A percentile compares a stretch with the other conserved stretches of the same genome.
Evolutionary conservation across 2,888 invertebrate genomes (phyloP).

Genomic region (Hesperia comma): DNA sequence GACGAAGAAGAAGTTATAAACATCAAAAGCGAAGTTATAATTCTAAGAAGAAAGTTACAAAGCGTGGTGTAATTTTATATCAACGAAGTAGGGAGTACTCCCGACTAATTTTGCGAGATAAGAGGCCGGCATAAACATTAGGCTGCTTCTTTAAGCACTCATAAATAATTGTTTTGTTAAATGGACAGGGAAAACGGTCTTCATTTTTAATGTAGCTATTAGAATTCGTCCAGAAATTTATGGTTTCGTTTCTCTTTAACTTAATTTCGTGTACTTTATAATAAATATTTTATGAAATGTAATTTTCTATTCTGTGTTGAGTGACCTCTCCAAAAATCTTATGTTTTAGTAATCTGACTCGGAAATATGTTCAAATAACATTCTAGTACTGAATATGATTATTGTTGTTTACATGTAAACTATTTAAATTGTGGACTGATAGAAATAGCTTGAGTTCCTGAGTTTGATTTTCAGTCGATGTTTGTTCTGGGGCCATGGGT

Average conservation of each 20-base stretch:
- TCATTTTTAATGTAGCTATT: constrained; percentile 37
- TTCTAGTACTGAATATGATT: no score
- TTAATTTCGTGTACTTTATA: constrained; percentile 8
- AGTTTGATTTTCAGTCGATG: no score
- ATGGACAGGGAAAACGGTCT: constrained; percentile 41
- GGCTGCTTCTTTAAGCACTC: constrained; percentile 38
- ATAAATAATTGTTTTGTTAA: constrained; percentile 48
- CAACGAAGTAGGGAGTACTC: constrained; percentile 55
- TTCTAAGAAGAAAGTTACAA: constrained; percentile 14
- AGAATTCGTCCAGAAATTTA: constrained; percentile 18
- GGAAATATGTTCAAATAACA: no score
- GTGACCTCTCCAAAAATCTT: no score
- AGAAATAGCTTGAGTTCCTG: no score
- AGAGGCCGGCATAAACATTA: constrained; percentile 54
- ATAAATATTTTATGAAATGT: no score
- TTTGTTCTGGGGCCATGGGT: no score
- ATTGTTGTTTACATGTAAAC: no score
- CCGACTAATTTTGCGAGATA: constrained; percentile 67
- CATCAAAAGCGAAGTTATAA: neutral
- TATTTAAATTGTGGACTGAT: no score
- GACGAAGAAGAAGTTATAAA: no score
- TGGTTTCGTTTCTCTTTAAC: constrained; percentile 6
- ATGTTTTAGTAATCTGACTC: no score
- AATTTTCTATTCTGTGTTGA: no score
- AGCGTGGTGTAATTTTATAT: constrained; percentile 44